Base-by-base conservation (phyloP, 23 tunicate species). In the Ascidia mentula region DNA sequence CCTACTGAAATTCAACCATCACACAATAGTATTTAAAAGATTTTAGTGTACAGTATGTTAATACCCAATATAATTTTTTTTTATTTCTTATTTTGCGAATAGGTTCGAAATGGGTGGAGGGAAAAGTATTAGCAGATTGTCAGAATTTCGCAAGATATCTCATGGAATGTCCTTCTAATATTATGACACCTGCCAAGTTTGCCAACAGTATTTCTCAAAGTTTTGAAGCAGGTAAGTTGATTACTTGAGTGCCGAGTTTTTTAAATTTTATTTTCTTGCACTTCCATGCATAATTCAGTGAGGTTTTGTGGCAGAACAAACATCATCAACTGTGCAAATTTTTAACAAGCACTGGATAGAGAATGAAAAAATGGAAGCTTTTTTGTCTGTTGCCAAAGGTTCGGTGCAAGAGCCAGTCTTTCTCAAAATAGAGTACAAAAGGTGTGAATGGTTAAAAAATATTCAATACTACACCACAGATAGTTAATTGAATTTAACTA, bases 81-180 rank as follows among this genome's bases (percentile, higher is more conserved):
- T 53, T 53, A 0, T 53, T 53, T 0, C n/a, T 53, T 53, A 22
- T n/a, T n/a, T n/a, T n/a, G n/a, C n/a, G n/a, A 40, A 18, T 40
- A 40, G 70, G 35, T 24, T n/a, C 40, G 0, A 80, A 76, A 32
- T 95, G 98, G 98, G 61, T 72, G 15, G 61, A 69, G 60, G 98
- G 98, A 30, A 60, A 61, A 46, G 45, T 89, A 37, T 78, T 73
- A 34, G 98, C 91, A 7, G 90, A 95, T 40, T 80, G 87, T 45
- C 98, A 95, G 42, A 95, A 95, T 72, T 85, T 86, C 46, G 90
- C 95, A 0, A 87, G 98, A 33, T 69, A 81, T 77, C 45, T 95
- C 38, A 95, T 95, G 98, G 95, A 95, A 34, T 69, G 85, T 72
- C 98, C 98, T 0, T 90, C 90, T 5, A 95, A 95, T 80, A 40